Evolutionary conservation across 2,113 vertebrate species (phyloP).

Genomic region (Chionomys nivalis): DNA sequence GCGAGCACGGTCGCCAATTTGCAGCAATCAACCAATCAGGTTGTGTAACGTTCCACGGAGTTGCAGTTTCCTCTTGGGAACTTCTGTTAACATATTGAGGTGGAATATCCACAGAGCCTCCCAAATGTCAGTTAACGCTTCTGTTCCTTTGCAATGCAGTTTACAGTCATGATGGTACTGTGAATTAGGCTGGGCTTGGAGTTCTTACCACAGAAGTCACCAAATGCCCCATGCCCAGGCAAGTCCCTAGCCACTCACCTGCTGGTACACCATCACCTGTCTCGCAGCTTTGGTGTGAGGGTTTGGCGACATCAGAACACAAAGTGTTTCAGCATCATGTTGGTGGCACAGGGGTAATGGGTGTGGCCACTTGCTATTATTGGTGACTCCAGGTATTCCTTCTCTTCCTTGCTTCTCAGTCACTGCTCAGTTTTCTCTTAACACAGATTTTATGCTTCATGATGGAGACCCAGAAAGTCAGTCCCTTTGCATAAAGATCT

Average conservation of each 20-base stretch:
- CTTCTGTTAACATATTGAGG: not conserved
- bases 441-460: not conserved
- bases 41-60: too few relatives aligned
- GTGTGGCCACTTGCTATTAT: not conserved
- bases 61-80: not conserved
- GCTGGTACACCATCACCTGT: not conserved
- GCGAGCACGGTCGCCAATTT: too few relatives aligned
- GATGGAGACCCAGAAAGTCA: not conserved
- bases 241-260: not conserved
- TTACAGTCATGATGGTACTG: not conserved
- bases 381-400: not conserved
- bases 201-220: conserved; percentile 36
- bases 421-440: not conserved
- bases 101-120: not conserved
- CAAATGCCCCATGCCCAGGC: not conserved
- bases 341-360: not conserved
- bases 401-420: not conserved
- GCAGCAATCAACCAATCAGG: not conserved
- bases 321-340: not conserved
- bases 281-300: not conserved
- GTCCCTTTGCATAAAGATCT: not conserved
- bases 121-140: not conserved
- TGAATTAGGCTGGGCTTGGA: not conserved
- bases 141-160: not conserved
- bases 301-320: not conserved